Base-by-base conservation (phyloP, 2,113 vertebrate genomes). In the Etia nguti region DNA sequence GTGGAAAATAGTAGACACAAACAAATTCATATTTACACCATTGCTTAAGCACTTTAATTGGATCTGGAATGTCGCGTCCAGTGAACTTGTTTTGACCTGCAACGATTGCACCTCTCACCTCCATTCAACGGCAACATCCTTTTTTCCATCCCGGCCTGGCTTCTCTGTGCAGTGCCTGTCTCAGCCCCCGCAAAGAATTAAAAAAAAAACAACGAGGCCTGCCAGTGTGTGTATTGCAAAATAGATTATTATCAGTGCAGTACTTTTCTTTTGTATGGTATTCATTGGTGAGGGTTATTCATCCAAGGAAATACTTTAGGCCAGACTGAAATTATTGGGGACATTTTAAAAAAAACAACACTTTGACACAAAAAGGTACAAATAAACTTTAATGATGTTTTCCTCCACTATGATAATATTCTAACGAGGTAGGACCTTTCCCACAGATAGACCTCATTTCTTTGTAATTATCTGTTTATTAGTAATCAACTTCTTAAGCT, bases 401-500 rank as follows among this genome's bases (percentile, higher is more conserved):
- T 84, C 43, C 48, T 68, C 41, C 52, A n/a, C 10, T 1, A 2
- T 26, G 11, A 46, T 80, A 70, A 80, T 89, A 84, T 79, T 36
- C 10, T 79, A 89, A 84, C 4, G 13, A 70, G n/a, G 41, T 22
- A 16, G 55, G 77, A 80, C 60, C 73, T 81, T 84, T 59, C 43
- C 46, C 24, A 31, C 36, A 18, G 73, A 10, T 12, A 11, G 15
- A 73, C 10, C 20, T 26, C 43, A 43, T 94, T 80, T 87, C 62
- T 92, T 89, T 52, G 60, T 88, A 83, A 92, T 94, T 22, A 91
- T 80, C 31, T 77, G 48, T 81, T 91, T 84, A 93, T 80, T 82
- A 83, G 79, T 62, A 36, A 83, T 85, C 59, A 86, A 8, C 82
- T 79, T 82, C 86, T 65, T 22, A 55, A 88, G 68, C 9, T 75